A percentile compares a stretch with the other conserved stretches of the same genome.
Conservation (phyloP, 2,113 vertebrate genomes). For the Grus americana region DNA sequence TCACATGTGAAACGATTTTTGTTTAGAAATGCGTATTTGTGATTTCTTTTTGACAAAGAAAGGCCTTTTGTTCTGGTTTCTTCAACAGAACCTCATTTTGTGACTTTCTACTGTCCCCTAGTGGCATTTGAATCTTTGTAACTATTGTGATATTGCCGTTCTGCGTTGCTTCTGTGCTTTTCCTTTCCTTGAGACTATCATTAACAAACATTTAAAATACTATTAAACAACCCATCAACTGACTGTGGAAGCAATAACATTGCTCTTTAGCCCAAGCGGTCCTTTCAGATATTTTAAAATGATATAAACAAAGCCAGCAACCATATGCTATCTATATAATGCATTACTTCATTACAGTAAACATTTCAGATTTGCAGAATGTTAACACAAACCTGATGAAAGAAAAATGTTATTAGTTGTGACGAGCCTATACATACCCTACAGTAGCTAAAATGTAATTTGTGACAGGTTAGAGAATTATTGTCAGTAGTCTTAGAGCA, state of each 20-base stretch:
- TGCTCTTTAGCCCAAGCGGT: slow-evolving; percentile 82
- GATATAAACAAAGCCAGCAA: slow-evolving; percentile 86
- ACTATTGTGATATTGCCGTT: slow-evolving; percentile 69
- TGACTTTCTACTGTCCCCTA: slow-evolving; percentile 99
- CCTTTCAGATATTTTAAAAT: slow-evolving; percentile 80
- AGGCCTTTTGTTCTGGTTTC: slow-evolving; percentile 95
- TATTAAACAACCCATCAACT: slow-evolving; percentile 81
- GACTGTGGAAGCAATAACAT: slow-evolving; percentile 75
- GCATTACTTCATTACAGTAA: slow-evolving; percentile 83
- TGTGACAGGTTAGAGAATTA: slow-evolving; percentile 80
- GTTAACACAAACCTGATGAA: slow-evolving; percentile 83
- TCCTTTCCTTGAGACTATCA: slow-evolving; percentile 82
- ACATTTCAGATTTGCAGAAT: slow-evolving; percentile 87
- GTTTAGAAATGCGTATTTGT: slow-evolving; percentile 68
- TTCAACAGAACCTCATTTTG: slow-evolving; percentile 79
- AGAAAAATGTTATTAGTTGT: slow-evolving; percentile 89
- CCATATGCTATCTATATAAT: slow-evolving; percentile 83
- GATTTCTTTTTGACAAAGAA: slow-evolving; percentile 81
- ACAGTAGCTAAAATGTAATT: slow-evolving; percentile 86
- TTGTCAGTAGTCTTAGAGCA: slow-evolving; percentile 61
- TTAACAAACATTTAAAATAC: slow-evolving; percentile 90
- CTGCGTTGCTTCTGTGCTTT: slow-evolving; percentile 66
- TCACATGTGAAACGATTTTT: slow-evolving; percentile 59
- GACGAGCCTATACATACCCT: slow-evolving; percentile 80
- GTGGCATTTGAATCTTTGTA: slow-evolving; percentile 83